Evolutionary conservation across 2,797 vertebrate species (phyloP).

Genomic region (Arctocebus calabarensis): DNA sequence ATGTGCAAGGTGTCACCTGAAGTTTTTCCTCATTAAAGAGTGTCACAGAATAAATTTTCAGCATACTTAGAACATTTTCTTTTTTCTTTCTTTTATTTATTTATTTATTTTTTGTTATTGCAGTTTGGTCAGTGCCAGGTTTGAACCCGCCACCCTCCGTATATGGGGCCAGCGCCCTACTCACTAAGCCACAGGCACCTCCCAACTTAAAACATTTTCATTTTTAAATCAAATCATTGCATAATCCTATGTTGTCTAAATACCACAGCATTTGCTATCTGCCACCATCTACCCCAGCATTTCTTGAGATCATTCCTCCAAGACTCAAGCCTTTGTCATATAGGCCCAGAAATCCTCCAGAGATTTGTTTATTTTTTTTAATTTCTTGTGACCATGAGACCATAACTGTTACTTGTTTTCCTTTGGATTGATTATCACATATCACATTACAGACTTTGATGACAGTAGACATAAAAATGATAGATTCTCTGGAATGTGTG

Average conservation of each 20-base stretch:
- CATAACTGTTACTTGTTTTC: not conserved
- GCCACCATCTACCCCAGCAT: not conserved
- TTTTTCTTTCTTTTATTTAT: too few species aligned
- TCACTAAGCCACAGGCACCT: too few species aligned
- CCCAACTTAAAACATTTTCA: not conserved
- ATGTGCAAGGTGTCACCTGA: not conserved
- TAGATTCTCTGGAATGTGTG: not conserved
- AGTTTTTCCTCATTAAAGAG: not conserved
- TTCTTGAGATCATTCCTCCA: not conserved
- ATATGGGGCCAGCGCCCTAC: too few species aligned
- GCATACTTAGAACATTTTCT: too few species aligned
- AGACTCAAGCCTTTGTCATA: not conserved
- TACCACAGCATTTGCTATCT: rapidly evolving
- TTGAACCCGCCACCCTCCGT: too few species aligned
- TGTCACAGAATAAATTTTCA: not conserved
- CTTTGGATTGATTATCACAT: not conserved
- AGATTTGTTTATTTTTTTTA: not conserved
- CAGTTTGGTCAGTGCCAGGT: too few species aligned
- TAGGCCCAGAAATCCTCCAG: not conserved
- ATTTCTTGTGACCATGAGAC: not conserved
- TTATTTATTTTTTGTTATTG: too few species aligned
- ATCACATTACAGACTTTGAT: not conserved
- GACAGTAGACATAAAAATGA: rapidly evolving
- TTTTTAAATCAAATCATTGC: not conserved
- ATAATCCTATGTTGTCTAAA: not conserved